Evolutionary conservation across 1,140 invertebrate genomes (phyloP), one percentile per base, ranked within the genome.

Genomic region (Apis laboriosa): DNA sequence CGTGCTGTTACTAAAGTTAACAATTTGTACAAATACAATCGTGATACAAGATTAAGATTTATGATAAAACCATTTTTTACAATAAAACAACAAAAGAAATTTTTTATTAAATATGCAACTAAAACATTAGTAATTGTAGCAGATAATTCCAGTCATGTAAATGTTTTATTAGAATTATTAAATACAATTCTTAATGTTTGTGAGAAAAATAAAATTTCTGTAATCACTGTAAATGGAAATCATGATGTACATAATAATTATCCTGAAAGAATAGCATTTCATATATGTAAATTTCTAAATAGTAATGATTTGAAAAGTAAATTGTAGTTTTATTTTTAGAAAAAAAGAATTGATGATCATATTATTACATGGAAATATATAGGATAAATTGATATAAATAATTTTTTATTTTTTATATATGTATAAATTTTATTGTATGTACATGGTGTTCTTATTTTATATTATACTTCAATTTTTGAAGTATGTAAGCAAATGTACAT

Each of bases 161-260:
- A 53, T 9, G 1, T 43, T 12, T 1, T 64, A 28, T 15, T 34
- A 63, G 49, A 63, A 58, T 28, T 55, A 75, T 0, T 64, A 79
- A 49, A 67, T 2, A 21, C 63, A 73, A 58, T 71, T 60, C 53
- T 71, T 51, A 83, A 0, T 11, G 0, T 49, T 21, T 0, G 66
- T 64, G 55, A 60, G 71, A 85, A 90, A 51, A 86, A 88, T 58
- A 87, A 81, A 34, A 43, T 34, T 55, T 56, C 84, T 9, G 80
- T 89, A 49, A 87, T 93, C 76, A 77, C 90, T 79, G 92, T 96
- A 49, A 90, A 94, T 28, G 96, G 96, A 24, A 95, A 95, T 92
- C 96, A 97, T 92, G 95, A 96, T 92, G 92, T 96, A 15, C 96
- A 97, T 90, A 92, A 96, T 82, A 95, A 95, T 85, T 88, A 95